Base-by-base conservation (phyloP, 2,888 invertebrate species). In the Beris morrisii region DNA sequence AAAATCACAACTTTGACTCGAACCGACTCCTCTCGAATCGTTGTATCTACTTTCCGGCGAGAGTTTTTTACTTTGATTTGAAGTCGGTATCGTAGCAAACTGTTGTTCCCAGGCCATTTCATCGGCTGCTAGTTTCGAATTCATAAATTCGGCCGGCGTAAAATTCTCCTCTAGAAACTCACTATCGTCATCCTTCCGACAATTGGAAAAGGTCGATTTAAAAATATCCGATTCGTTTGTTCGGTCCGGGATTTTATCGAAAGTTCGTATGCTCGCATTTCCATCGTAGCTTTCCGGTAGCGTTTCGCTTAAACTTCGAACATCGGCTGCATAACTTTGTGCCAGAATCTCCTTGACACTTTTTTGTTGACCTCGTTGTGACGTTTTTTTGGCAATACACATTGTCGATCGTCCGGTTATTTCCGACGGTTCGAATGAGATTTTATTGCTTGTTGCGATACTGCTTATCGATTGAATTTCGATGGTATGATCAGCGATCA, bases 371-470 rank as follows among this genome's bases (percentile, higher is more conserved):
- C 13, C 45, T 13, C 5, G 15, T n/a, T 30, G 6, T n/a, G 28
- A 9, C 6, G 12, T 44, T 7, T 13, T 45, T 1, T 4, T 28
- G 46, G 30, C 22, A n/a, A 46, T 55, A 50, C 76, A 75, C 3
- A 75, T 71, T 0, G 80, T 80, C 0, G 80, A 79, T 7, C 80
- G 75, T 0, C 77, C 80, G 0, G 79, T 80, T 7, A 80, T 79
- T 69, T 80, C 79, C 0, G 72, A 73, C 0, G 80, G 79, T 57
- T 79, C 77, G 69, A 79, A 79, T 0, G 78, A 79, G 3, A 79
- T 72, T 57, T 76, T 74, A 12, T 71, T 66, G 2, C 12, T 70
- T 4, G 74, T 71, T 4, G 72, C 31, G 38, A 70, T 72, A 13
- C 73, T 74, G 0, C 53, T n/a, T 11, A 43, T 32, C 5, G 73